A percentile compares a stretch with the other conserved stretches of the same genome.
Conservation (phyloP, 2,797 vertebrate species). For the Alcedo atthis region DNA sequence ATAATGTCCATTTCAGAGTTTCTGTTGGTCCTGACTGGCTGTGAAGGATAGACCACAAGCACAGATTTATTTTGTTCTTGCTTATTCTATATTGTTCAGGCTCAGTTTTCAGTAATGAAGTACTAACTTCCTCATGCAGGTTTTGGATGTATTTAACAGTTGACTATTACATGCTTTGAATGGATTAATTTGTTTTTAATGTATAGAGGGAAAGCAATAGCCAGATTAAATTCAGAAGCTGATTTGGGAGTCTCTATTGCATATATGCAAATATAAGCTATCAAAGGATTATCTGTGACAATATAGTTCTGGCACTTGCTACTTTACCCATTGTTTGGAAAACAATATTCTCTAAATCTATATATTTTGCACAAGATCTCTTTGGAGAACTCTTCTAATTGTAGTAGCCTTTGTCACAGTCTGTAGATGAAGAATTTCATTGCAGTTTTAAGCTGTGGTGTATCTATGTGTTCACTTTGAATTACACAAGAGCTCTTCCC, state of each 20-base stretch:
- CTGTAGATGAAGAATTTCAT: background rate
- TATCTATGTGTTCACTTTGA: background rate
- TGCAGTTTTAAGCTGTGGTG: background rate
- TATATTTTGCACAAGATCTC: background rate
- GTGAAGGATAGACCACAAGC: fast-evolving
- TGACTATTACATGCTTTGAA: background rate
- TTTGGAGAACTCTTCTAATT: background rate
- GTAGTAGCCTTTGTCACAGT: background rate
- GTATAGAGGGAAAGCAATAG: background rate
- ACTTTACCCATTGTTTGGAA: background rate
- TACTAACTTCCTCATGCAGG: background rate
- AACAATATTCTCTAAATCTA: background rate
- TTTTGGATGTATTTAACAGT: background rate
- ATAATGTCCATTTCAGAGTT: background rate
- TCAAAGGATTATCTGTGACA: background rate
- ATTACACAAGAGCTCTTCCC: background rate
- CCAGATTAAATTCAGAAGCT: background rate
- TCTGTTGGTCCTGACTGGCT: background rate
- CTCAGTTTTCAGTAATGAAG: background rate
- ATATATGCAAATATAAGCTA: background rate
- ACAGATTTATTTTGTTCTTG: background rate
- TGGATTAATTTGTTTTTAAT: background rate
- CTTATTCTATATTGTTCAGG: background rate
- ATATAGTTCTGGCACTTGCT: background rate
- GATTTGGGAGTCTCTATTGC: background rate